Percentiles rank a stretch among this genome's conserved stretches.
phyloP scores from a whole-genome alignment of 2,797 vertebrate genomes.

The Aldrovandia affinis region DNA sequence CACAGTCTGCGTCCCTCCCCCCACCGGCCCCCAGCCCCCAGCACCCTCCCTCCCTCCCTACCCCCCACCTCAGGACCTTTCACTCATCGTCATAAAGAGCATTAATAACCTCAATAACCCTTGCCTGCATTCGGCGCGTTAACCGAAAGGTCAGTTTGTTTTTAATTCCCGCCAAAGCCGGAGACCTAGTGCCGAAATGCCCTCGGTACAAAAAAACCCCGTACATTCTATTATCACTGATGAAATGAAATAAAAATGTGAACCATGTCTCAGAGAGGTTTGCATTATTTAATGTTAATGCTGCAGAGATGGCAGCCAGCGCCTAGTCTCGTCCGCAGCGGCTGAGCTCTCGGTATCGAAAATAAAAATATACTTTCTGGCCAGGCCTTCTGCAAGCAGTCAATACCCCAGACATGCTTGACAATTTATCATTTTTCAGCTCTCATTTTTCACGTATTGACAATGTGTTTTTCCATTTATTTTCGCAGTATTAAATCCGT shows the following conservation, averaged over 20 bases:
- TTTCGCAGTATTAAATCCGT: slow-evolving; percentile 47
- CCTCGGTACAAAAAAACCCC: not conserved
- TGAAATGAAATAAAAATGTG: not conserved
- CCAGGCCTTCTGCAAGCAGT: slow-evolving; percentile 41
- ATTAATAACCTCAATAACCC: slow-evolving; percentile 34
- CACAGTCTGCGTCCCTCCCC: not conserved
- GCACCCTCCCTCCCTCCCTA: not conserved
- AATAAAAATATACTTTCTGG: slow-evolving; percentile 30
- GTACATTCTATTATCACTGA: not conserved
- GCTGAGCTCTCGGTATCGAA: not conserved
- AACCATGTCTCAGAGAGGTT: not conserved
- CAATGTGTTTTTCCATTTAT: slow-evolving; percentile 53
- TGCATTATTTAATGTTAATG: not conserved
- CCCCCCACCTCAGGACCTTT: slow-evolving; percentile 16
- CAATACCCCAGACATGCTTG: slow-evolving; percentile 49
- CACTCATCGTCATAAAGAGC: slow-evolving; percentile 35
- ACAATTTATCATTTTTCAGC: slow-evolving; percentile 58
- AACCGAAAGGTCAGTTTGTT: slow-evolving; percentile 32
- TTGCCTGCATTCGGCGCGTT: not conserved
- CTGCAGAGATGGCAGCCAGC: not conserved
- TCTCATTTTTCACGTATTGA: slow-evolving; percentile 58
- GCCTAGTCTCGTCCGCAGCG: not conserved
- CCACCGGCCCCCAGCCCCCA: not conserved
- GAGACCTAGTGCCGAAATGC: not conserved
- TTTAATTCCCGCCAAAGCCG: slow-evolving; percentile 24